These are phyloP conservation scores for Eumeta japonica DNA, from an alignment of 1,140 invertebrate genomes.

Conservation along the genomic window DNA sequence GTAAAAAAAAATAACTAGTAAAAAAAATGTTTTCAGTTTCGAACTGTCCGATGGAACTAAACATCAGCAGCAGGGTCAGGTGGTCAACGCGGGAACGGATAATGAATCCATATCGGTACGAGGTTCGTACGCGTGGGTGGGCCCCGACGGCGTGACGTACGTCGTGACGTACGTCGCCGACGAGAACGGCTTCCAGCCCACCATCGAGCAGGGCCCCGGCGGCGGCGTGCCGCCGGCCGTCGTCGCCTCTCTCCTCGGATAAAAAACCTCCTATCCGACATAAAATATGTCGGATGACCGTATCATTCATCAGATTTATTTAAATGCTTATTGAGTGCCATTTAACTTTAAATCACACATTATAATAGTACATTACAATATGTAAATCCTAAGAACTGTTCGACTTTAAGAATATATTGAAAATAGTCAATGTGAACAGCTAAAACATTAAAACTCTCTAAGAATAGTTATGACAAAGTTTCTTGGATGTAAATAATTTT, in stretches of 20 bases:
- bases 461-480: too few species aligned
- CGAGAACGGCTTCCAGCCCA: constrained; percentile 52
- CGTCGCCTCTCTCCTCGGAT: constrained; percentile 1
- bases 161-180: constrained; percentile 58
- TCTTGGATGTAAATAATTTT: too few species aligned
- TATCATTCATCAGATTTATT: too few species aligned
- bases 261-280: too few species aligned
- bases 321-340: too few species aligned
- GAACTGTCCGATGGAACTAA: constrained; percentile 59
- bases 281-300: too few species aligned
- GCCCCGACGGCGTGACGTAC: constrained; percentile 65
- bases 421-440: too few species aligned
- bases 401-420: too few species aligned
- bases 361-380: too few species aligned
- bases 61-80: constrained; percentile 54
- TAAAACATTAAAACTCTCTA: too few species aligned
- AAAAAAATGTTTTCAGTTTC: constrained; percentile 28
- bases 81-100: constrained; percentile 57
- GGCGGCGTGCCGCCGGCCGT: constrained; percentile 1
- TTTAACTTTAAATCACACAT: too few species aligned
- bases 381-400: too few species aligned
- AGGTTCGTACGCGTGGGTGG: constrained; percentile 57
- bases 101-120: constrained; percentile 57
- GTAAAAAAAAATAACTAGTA: background rate
- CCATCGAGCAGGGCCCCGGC: constrained; percentile 61